These are phyloP conservation scores for Eucera pruinosa DNA, from an alignment of 2,888 invertebrate genomes.

Conservation along the genomic window DNA sequence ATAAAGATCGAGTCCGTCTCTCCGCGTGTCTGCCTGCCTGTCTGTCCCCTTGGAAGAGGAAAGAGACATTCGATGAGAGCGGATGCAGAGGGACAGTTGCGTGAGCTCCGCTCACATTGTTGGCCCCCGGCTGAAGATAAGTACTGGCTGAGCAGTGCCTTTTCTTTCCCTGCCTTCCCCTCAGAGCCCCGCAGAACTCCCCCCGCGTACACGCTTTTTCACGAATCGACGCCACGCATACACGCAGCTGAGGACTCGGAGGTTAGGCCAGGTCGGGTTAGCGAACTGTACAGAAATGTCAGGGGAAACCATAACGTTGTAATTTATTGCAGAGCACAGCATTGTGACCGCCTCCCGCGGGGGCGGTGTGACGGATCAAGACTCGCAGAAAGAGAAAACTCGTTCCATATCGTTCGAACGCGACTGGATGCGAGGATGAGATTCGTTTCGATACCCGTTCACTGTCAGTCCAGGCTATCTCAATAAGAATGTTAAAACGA, in stretches of 20 bases:
- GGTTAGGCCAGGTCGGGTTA: slow-evolving; percentile 84
- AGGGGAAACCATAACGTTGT: slow-evolving; percentile 83
- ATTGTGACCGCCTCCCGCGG: slow-evolving; percentile 80
- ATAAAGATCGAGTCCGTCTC: slow-evolving; percentile 49
- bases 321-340: slow-evolving; percentile 81
- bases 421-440: slow-evolving; percentile 46
- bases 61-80: slow-evolving; percentile 83
- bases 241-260: slow-evolving; percentile 77
- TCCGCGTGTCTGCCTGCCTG: slow-evolving; percentile 30
- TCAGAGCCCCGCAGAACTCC: background rate
- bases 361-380: slow-evolving; percentile 81
- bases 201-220: slow-evolving; percentile 28
- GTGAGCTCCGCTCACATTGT: slow-evolving; percentile 77
- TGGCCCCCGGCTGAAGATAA: slow-evolving; percentile 76
- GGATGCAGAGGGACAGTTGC: slow-evolving; percentile 84
- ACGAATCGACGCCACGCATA: slow-evolving; percentile 55
- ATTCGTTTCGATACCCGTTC: slow-evolving; percentile 53
- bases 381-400: slow-evolving; percentile 73
- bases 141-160: slow-evolving; percentile 74
- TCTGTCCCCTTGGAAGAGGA: slow-evolving; percentile 42
- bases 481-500: slow-evolving; percentile 10
- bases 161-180: slow-evolving; percentile 33
- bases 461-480: background rate
- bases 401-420: slow-evolving; percentile 66
- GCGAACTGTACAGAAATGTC: slow-evolving; percentile 81